Percentiles rank a stretch among this genome's conserved stretches.
phyloP scores from a whole-genome alignment of 2,797 vertebrate species.

The Salarias fasciatus region DNA sequence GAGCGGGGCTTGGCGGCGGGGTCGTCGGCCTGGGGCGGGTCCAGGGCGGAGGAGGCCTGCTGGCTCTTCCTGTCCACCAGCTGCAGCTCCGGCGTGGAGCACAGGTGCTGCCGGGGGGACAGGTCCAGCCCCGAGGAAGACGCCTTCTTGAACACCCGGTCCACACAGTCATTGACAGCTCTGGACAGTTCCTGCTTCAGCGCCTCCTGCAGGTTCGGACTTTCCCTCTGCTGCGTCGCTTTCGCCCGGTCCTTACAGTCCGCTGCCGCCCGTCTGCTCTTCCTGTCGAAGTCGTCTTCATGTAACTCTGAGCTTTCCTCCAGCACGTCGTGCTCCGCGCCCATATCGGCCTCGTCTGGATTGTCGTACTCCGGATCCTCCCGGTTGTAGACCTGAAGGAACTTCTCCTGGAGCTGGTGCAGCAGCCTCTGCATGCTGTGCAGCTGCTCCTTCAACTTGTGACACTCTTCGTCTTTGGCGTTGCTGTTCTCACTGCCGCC shows the following conservation, averaged over 20 bases:
- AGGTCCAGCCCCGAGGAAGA: slow-evolving; percentile 69
- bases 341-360: slow-evolving; percentile 44
- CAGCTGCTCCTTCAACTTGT: slow-evolving; percentile 89
- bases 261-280: slow-evolving; percentile 21
- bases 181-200: slow-evolving; percentile 88
- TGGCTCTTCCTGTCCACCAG: slow-evolving; percentile 70
- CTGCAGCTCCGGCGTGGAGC: slow-evolving; percentile 58
- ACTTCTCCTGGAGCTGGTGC: slow-evolving; percentile 87
- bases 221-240: slow-evolving; percentile 68
- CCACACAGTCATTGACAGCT: slow-evolving; percentile 86
- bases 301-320: slow-evolving; percentile 41
- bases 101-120: slow-evolving; percentile 69
- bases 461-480: slow-evolving; percentile 82
- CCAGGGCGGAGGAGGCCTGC: slow-evolving; percentile 51
- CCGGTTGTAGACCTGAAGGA: slow-evolving; percentile 83
- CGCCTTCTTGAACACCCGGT: slow-evolving; percentile 86
- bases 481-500: slow-evolving; percentile 33
- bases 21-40: slow-evolving; percentile 70
- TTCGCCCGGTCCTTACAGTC: slow-evolving; percentile 65
- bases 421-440: slow-evolving; percentile 89
- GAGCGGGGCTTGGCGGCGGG: slow-evolving; percentile 59
- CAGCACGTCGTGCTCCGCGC: slow-evolving; percentile 42
- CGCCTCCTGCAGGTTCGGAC: slow-evolving; percentile 81
- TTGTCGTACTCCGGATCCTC: slow-evolving; percentile 64
- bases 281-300: slow-evolving; percentile 54